A percentile compares a stretch with the other conserved stretches of the same genome.
Conservation (phyloP, 2,113 vertebrate species). For the Cynoglossus semilaevis region DNA sequence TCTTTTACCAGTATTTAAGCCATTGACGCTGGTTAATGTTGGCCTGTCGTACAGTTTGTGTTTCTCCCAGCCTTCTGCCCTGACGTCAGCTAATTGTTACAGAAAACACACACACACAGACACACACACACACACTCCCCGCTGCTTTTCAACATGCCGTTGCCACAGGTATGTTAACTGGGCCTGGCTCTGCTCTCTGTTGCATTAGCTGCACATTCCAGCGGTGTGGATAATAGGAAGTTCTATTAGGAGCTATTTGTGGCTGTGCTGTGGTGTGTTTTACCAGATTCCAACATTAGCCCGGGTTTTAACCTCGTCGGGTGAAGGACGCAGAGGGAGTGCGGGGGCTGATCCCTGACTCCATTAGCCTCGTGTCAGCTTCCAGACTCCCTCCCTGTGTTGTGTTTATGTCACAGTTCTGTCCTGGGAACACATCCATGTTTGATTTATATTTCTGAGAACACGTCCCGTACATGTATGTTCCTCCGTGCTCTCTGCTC, state of each 20-base stretch:
- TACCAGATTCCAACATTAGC: constrained; percentile 65
- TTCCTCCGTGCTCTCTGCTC: neutral
- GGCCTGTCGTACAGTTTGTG: constrained; percentile 18
- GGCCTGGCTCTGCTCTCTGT: constrained; percentile 57
- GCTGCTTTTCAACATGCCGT: constrained; percentile 47
- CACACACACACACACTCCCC: constrained; percentile 44
- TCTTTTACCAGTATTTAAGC: constrained; percentile 1
- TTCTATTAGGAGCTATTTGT: constrained; percentile 68
- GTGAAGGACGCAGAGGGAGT: constrained; percentile 26
- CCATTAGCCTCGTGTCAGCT: constrained; percentile 28
- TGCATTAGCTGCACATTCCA: constrained; percentile 72
- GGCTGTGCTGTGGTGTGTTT: constrained; percentile 62
- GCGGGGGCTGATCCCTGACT: constrained; percentile 32
- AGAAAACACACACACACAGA: constrained; percentile 51
- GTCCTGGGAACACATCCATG: constrained; percentile 24
- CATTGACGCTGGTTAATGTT: constrained; percentile 16
- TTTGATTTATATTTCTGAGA: constrained; percentile 21
- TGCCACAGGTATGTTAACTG: constrained; percentile 72
- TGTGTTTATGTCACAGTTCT: constrained; percentile 22
- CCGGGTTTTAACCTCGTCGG: constrained; percentile 43
- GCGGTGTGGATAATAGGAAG: constrained; percentile 64
- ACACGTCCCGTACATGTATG: neutral
- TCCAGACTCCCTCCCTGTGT: constrained; percentile 9
- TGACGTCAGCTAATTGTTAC: constrained; percentile 50
- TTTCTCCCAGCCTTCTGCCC: constrained; percentile 34